Evolutionary conservation across 1,140 invertebrate genomes (phyloP).

Genomic region (Nomia melanderi): DNA sequence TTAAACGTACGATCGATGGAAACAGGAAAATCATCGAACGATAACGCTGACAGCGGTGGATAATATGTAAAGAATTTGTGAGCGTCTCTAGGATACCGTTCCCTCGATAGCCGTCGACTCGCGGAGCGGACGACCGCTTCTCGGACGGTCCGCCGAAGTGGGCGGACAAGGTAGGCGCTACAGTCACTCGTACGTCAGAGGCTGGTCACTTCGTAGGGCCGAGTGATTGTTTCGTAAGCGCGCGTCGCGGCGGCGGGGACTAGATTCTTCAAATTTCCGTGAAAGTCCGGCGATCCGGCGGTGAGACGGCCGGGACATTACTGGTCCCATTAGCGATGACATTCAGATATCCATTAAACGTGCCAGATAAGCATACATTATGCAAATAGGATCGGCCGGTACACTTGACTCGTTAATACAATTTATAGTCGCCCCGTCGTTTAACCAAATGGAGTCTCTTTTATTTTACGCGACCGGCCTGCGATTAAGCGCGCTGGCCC

Average conservation of each 20-base stretch:
- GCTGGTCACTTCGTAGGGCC: no score
- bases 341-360: conserved; percentile 60
- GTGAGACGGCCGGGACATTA: conserved; percentile 52
- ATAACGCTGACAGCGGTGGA: background rate
- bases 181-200: background rate
- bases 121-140: background rate
- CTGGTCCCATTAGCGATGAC: conserved; percentile 61
- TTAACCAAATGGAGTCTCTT: conserved; percentile 45
- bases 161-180: background rate
- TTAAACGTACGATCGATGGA: no score
- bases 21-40: background rate
- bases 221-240: conserved; percentile 25
- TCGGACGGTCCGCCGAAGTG: background rate
- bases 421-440: conserved; percentile 54
- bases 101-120: background rate
- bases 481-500: conserved; percentile 18
- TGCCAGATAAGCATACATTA: conserved; percentile 58
- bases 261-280: conserved; percentile 53
- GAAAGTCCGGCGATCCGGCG: conserved; percentile 32
- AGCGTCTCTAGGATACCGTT: background rate
- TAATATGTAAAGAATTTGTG: background rate
- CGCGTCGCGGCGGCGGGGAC: conserved; percentile 2
- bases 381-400: conserved; percentile 50
- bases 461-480: conserved; percentile 27
- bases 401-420: conserved; percentile 57